Evolutionary conservation across 1,140 invertebrate species (phyloP).

Genomic region (Zaprionus lachaisei): DNA sequence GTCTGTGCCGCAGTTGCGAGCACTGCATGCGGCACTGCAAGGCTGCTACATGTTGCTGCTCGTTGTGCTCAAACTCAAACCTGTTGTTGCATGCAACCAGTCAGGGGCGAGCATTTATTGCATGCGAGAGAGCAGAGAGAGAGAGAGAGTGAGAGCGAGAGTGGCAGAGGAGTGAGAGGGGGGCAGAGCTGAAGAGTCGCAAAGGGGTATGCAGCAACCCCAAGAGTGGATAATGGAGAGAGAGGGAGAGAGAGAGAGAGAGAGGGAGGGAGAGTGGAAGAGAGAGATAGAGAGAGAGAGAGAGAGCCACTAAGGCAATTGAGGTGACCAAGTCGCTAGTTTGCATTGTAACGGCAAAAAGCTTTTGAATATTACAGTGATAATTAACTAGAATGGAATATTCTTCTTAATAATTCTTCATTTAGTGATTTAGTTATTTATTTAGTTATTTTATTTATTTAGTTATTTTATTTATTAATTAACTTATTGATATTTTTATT

Average conservation of each 20-base stretch:
- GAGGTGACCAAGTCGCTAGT: neutral
- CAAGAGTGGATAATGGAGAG: neutral
- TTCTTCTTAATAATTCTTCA: too few species aligned
- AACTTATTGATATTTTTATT: neutral
- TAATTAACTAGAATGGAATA: neutral
- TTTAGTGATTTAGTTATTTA: neutral
- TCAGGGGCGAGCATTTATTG: slow-evolving; percentile 40
- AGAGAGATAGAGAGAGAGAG: neutral
- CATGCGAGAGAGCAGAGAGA: slow-evolving; percentile 55
- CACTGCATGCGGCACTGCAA: slow-evolving; percentile 14
- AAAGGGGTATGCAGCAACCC: slow-evolving; percentile 49
- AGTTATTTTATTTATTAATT: neutral
- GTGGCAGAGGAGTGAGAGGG: neutral
- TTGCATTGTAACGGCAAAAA: slow-evolving; percentile 1
- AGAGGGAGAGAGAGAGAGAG: neutral
- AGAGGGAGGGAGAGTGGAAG: neutral
- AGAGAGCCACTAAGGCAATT: neutral
- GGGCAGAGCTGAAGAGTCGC: neutral
- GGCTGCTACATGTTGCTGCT: slow-evolving; percentile 65
- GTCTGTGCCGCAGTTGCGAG: slow-evolving; percentile 8
- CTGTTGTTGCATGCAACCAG: slow-evolving; percentile 64
- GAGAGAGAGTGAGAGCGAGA: neutral
- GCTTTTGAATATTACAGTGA: neutral
- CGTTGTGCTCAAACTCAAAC: slow-evolving; percentile 65
- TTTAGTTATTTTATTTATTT: neutral